Evolutionary conservation across 2,113 vertebrate species (phyloP).

Genomic region (Channa argus): DNA sequence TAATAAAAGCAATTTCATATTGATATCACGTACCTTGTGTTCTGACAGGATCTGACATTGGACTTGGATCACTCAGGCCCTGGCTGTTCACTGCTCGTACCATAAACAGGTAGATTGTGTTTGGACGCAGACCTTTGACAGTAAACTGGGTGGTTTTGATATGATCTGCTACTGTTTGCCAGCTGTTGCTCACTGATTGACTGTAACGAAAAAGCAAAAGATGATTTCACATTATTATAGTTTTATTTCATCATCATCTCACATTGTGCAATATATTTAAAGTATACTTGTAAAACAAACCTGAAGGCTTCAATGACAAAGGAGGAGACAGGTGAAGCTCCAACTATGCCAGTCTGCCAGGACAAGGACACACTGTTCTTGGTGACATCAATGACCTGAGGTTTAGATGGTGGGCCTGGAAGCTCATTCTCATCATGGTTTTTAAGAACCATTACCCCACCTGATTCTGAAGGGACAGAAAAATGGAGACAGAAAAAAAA

Average conservation of each 20-base stretch:
- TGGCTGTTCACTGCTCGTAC: conserved; percentile 94
- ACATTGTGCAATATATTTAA: neutral
- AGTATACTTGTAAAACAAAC: conserved; percentile 74
- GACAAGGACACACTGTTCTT: conserved; percentile 97
- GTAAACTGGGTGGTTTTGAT: conserved; percentile 92
- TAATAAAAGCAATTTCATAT: neutral
- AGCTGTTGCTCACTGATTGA: conserved; percentile 99
- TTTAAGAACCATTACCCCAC: conserved; percentile 86
- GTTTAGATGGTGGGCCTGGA: conserved; percentile 95
- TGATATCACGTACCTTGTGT: conserved; percentile 89
- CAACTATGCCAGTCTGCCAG: conserved; percentile 91
- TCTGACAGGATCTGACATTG: conserved; percentile 96
- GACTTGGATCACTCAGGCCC: conserved; percentile 97
- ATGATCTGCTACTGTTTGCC: conserved; percentile 97
- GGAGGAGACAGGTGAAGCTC: conserved; percentile 88
- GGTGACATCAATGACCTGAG: conserved; percentile 97
- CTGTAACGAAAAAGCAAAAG: conserved; percentile 72
- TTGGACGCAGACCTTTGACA: conserved; percentile 92
- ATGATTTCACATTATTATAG: neutral
- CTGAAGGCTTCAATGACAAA: conserved; percentile 99
- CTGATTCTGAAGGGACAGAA: conserved; percentile 83
- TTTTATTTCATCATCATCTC: neutral
- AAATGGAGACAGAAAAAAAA: neutral
- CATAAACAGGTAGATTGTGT: conserved; percentile 99
- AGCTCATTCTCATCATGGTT: conserved; percentile 91